phyloP scores from a whole-genome alignment of 2,797 vertebrate species.

The Malacoraja senta region DNA sequence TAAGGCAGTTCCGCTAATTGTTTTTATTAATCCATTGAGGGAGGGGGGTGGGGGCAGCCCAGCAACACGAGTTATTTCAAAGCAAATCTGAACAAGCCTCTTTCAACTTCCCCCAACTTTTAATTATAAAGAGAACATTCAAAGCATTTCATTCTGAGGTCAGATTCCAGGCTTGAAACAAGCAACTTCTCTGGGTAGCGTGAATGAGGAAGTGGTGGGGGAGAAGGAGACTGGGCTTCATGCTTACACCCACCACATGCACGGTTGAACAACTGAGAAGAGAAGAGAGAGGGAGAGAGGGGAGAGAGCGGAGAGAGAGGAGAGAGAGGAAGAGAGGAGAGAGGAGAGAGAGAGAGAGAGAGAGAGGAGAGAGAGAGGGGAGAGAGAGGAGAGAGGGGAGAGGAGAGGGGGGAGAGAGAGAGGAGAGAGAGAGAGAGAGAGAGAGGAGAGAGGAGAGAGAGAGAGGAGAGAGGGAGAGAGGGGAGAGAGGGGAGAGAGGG shows the following conservation, averaged over 20 bases:
- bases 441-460: no score
- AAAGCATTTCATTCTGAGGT: not conserved
- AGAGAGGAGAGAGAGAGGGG: no score
- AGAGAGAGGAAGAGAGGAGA: no score
- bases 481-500: no score
- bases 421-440: no score
- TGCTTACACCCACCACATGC: no score
- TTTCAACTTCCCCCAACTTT: not conserved
- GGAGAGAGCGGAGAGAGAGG: no score
- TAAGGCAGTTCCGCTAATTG: not conserved
- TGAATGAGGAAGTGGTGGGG: not conserved
- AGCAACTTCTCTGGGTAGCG: not conserved
- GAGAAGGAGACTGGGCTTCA: not conserved
- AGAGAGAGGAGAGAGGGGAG: no score
- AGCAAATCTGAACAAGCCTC: not conserved
- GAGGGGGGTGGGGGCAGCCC: not conserved
- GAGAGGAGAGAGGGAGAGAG: no score
- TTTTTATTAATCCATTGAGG: not conserved
- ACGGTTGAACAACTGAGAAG: not conserved
- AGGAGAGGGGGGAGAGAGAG: no score
- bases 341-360: no score
- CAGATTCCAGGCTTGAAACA: not conserved
- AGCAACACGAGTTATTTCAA: not conserved
- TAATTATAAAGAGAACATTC: not conserved
- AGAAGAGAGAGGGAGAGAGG: not conserved